Base-by-base conservation (phyloP, 2,797 vertebrate genomes). In the Galago senegalensis region DNA sequence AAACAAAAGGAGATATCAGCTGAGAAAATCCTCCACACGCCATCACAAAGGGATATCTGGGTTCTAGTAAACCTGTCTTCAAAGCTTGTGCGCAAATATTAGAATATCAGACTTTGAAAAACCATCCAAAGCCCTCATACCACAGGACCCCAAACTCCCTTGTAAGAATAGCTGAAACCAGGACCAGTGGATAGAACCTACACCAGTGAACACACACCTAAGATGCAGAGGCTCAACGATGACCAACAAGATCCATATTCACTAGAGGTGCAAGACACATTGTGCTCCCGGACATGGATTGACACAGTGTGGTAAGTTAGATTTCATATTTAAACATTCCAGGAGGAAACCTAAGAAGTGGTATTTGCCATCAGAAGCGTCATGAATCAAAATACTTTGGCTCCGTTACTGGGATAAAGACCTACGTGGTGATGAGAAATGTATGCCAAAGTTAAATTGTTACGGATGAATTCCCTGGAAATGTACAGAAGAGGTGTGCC, bases 381-480 rank as follows among this genome's bases (percentile, higher is more conserved):
- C n/a, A 95, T 60, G 82, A 94, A 88, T 69, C 75, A 98, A 88
- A 84, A 96, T 9, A 6, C 7, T 63, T 60, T 60, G 92, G 92
- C 85, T 89, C 88, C 85, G 96, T 97, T 95, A 61, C 56, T 61
- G 91, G 76, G 83, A 37, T 0, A 16, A 87, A 89, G 85, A 49
- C 37, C 72, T 92, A 67, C 18, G 89, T 25, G 96, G 87, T 23
- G 85, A 77, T 25, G 93, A 82, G 77, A 69, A 88, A 97, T 31
- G 85, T 96, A 84, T 2, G 37, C n/a, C 83, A 93, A 94, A 92
- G 81, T 97, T 96, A 97, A 76, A 82, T 67, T 86, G 53, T 95
- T 96, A 86, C 88, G 49, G 63, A 72, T 69, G 95, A 96, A n/a
- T 56, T 43, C 23, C 90, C 7, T 31, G 23, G n/a, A 79, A 46